phyloP scores from a whole-genome alignment of 1,140 invertebrate species.

The Bombyx mandarina region DNA sequence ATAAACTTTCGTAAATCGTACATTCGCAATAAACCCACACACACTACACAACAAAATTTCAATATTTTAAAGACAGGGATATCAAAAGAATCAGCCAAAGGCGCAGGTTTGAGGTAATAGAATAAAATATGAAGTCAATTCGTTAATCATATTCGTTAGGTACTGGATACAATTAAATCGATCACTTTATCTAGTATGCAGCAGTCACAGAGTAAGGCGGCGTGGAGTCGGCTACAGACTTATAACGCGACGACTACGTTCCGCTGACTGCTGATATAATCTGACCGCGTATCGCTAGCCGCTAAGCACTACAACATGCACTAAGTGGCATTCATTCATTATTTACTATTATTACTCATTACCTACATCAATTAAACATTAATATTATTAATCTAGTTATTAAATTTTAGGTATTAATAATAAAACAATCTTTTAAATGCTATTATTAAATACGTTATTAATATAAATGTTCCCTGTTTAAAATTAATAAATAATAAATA shows the following conservation, averaged over 20 bases:
- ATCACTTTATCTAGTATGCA: conserved; percentile 51
- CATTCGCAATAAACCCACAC: conserved; percentile 43
- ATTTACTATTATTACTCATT: conserved; percentile 69
- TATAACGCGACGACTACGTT: not conserved
- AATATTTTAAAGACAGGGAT: conserved; percentile 64
- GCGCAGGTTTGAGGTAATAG: conserved; percentile 66
- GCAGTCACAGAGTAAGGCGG: conserved; percentile 19
- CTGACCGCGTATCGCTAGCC: conserved; percentile 24
- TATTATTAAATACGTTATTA: conserved; percentile 73
- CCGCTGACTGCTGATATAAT: not conserved
- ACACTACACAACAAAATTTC: conserved; percentile 41
- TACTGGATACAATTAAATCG: conserved; percentile 46
- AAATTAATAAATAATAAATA: too few relatives aligned
- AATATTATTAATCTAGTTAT: conserved; percentile 69
- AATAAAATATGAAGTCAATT: conserved; percentile 69
- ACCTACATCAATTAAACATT: conserved; percentile 71
- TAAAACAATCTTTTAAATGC: conserved; percentile 72
- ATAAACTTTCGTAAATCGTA: conserved; percentile 51
- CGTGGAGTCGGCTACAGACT: conserved; percentile 1
- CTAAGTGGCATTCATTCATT: conserved; percentile 63
- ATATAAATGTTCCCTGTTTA: conserved; percentile 74
- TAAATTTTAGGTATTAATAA: conserved; percentile 72
- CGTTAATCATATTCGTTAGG: conserved; percentile 69
- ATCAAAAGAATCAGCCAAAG: conserved; percentile 59
- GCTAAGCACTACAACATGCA: conserved; percentile 44